These are phyloP conservation scores for Prenolepis imparis DNA, from an alignment of 2,888 invertebrate genomes.

Conservation along the genomic window DNA sequence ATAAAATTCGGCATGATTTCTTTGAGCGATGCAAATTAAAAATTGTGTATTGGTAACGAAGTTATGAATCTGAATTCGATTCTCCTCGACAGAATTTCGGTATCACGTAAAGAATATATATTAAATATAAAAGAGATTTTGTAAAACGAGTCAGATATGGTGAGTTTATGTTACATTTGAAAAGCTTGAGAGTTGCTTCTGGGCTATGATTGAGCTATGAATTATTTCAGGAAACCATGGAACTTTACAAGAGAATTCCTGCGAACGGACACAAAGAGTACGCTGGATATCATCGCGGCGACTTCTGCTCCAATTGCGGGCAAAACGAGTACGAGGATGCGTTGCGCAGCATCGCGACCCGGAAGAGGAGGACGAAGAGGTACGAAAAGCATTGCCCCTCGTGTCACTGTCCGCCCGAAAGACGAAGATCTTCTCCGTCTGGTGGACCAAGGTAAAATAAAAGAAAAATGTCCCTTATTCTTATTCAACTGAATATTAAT, in stretches of 20 bases:
- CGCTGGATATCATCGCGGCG: constrained; percentile 7
- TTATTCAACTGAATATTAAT: background rate
- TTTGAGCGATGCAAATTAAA: background rate
- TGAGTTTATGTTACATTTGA: constrained; percentile 27
- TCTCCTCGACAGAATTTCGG: constrained; percentile 31
- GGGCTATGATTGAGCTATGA: background rate
- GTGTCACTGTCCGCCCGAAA: constrained; percentile 68
- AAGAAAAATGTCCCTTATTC: background rate
- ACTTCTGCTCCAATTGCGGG: constrained; percentile 56
- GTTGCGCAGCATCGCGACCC: constrained; percentile 22
- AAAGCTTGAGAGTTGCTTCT: background rate
- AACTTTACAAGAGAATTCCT: constrained; percentile 30
- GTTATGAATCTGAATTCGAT: constrained; percentile 55
- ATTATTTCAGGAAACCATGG: constrained; percentile 42
- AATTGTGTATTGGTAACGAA: background rate
- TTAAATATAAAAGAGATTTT: background rate
- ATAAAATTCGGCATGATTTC: background rate
- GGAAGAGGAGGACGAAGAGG: constrained; percentile 50
- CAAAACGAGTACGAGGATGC: constrained; percentile 36
- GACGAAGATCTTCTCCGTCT: constrained; percentile 37
- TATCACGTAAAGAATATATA: too few species aligned
- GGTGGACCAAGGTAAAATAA: constrained; percentile 57
- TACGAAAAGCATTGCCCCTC: constrained; percentile 71
- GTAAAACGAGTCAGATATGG: constrained; percentile 46
- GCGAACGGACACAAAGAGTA: constrained; percentile 13